phyloP scores from a whole-genome alignment of 2,113 vertebrate genomes.

The Greenwoodochromis staneri region DNA sequence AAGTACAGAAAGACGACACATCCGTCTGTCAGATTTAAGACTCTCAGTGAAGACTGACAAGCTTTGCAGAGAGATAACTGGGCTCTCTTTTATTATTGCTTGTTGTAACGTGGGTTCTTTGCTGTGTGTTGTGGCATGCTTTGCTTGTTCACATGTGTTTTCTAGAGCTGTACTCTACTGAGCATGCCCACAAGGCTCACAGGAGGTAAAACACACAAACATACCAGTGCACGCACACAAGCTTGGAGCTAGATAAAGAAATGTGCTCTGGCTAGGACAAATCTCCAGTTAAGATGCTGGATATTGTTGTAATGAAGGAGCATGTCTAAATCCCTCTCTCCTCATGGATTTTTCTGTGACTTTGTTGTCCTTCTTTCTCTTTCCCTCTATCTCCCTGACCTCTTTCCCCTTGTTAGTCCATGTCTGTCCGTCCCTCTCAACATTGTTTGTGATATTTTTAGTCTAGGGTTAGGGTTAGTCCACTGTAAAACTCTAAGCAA shows the following conservation, averaged over 20 bases:
- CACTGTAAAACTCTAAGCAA: constrained; percentile 28
- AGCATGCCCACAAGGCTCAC: constrained; percentile 13
- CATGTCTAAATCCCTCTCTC: not conserved
- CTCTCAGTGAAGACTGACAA: not conserved
- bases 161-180: constrained; percentile 2
- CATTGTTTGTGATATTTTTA: constrained; percentile 62
- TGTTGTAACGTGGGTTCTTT: not conserved
- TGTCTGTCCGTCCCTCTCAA: not conserved
- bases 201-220: not conserved
- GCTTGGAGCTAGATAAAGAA: not conserved
- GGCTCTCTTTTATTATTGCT: not conserved
- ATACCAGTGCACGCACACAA: not conserved
- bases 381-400: not conserved
- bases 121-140: not conserved
- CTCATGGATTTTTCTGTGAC: not conserved
- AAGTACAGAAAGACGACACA: constrained; percentile 61
- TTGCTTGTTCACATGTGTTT: constrained; percentile 27
- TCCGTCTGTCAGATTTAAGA: not conserved
- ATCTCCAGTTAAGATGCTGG: not conserved
- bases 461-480: constrained; percentile 21
- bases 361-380: constrained; percentile 1
- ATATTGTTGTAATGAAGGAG: not conserved
- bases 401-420: not conserved
- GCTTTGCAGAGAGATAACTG: not conserved
- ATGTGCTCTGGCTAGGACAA: not conserved